Evolutionary conservation across 2,888 invertebrate genomes (phyloP).

Genomic region (Metacarcinus magister): DNA sequence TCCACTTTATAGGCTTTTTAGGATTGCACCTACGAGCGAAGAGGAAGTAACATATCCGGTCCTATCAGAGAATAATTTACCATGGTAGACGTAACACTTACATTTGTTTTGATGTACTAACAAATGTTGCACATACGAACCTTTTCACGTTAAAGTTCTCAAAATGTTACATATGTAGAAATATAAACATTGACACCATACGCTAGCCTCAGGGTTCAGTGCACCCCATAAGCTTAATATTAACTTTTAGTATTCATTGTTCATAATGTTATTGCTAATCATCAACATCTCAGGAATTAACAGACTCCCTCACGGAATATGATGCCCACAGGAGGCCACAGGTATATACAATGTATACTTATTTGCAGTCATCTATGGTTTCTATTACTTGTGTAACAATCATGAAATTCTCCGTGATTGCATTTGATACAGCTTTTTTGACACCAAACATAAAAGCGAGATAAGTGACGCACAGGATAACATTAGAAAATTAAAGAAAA

Average conservation of each 20-base stretch:
- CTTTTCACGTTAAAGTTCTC: background rate
- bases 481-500: background rate
- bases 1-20: constrained; percentile 69
- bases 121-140: background rate
- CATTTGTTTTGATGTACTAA: background rate
- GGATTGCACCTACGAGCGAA: constrained; percentile 66
- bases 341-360: too few relatives aligned
- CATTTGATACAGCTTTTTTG: background rate
- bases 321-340: background rate
- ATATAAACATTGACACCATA: background rate
- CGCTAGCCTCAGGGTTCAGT: background rate
- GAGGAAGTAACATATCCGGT: constrained; percentile 59
- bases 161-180: background rate
- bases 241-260: background rate
- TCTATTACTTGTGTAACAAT: background rate
- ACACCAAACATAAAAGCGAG: too few relatives aligned
- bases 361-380: too few relatives aligned
- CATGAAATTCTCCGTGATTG: background rate
- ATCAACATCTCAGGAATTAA: background rate
- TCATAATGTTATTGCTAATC: background rate
- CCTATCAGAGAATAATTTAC: background rate
- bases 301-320: background rate
- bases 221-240: background rate
- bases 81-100: background rate
- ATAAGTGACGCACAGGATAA: background rate